Evolutionary conservation across 2,888 invertebrate species (phyloP).

Genomic region (Odontothrips loti): DNA sequence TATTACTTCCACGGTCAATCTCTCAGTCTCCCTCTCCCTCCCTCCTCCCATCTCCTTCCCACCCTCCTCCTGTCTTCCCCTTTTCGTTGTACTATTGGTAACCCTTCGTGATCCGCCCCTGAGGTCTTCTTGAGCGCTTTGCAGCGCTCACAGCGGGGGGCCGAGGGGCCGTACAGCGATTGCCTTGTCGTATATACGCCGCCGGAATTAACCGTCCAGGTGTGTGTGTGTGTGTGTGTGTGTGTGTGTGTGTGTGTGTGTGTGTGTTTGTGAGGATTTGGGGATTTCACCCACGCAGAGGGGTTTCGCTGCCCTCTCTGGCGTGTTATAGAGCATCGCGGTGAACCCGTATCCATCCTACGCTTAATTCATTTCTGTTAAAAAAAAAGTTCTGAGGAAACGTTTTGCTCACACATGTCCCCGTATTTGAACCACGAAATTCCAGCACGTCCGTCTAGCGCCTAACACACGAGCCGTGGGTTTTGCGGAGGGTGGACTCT

Average conservation of each 20-base stretch:
- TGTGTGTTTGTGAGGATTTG: neutral
- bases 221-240: neutral
- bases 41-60: neutral
- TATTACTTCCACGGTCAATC: too few relatives aligned
- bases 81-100: neutral
- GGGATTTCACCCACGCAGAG: slow-evolving; percentile 1
- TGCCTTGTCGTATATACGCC: neutral
- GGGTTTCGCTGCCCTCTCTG: neutral
- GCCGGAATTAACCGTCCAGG: neutral
- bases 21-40: neutral
- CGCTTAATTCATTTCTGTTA: too few relatives aligned
- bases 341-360: too few relatives aligned
- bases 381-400: too few relatives aligned
- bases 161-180: neutral
- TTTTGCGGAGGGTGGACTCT: neutral
- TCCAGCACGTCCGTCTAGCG: too few relatives aligned
- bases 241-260: slow-evolving; percentile 1
- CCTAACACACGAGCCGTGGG: too few relatives aligned
- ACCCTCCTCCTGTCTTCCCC: neutral
- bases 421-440: too few relatives aligned
- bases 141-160: neutral
- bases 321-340: neutral
- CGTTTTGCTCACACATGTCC: too few relatives aligned
- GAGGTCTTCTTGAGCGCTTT: neutral
- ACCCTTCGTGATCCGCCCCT: neutral